Evolutionary conservation across 2,797 vertebrate species (phyloP), one percentile per base, ranked within the genome.

Genomic region (Arnoldichthys spilopterus): DNA sequence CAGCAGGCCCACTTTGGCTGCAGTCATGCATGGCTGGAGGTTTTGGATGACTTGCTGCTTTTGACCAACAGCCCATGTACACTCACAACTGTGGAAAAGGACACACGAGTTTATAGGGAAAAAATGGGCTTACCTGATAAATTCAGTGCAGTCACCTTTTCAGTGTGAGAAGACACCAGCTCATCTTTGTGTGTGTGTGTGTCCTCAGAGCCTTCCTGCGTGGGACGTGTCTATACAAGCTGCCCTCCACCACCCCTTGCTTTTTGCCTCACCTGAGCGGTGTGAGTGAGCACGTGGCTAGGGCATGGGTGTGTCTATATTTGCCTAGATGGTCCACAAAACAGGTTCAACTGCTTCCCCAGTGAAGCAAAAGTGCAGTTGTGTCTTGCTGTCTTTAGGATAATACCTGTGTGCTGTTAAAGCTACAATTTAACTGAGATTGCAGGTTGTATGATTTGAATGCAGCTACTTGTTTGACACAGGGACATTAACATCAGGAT

Each of bases 71-170:
- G 15, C 18, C 28, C 16, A 69, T 7, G 24, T 2, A 72, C n/a
- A 54, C 30, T 54, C 22, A 24, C 22, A 4, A 18, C n/a, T 62
- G 3, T 18, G 9, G 43, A 13, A 6, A 37, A 70, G 22, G 43
- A 22, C 47, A 22, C 12, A 43, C 64, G 56, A 30, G 28, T 49
- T 51, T 11, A 69, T 15, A 74, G 9, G 18, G 12, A 1, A 58
- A 58, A 64, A 62, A 66, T 43, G 13, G 45, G 1, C 86, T 86
- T 91, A 92, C 93, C 91, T 93, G 90, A 72, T 64, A 82, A 84
- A 51, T 58, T 80, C 77, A 80, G 81, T 84, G 80, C 81, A 75
- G 83, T 78, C 84, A 68, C 79, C 83, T 88, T 88, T 88, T 88
- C 86, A 88, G 59, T 84, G 72, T 83, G 85, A 90, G 88, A 82